Evolutionary conservation across 1,140 invertebrate species (phyloP).

Genomic region (Heterodera schachtii): DNA sequence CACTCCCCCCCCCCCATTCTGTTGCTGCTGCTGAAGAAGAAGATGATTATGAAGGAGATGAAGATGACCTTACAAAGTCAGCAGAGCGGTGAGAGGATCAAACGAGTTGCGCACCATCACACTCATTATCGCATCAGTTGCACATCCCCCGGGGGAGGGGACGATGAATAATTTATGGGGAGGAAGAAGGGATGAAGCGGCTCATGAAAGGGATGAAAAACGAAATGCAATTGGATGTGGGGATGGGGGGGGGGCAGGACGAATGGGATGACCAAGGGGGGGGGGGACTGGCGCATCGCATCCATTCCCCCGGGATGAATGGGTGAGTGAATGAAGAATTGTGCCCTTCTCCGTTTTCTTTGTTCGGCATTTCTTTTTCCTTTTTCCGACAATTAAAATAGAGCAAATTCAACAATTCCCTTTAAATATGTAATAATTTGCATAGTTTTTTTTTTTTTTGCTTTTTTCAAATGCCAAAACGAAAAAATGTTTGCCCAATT

Average conservation of each 20-base stretch:
- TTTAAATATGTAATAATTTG: too few species aligned
- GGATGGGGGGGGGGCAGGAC: neutral
- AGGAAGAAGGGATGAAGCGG: neutral
- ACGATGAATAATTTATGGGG: neutral
- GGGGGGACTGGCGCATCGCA: neutral
- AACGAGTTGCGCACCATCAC: neutral
- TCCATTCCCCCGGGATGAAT: neutral
- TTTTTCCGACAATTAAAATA: neutral
- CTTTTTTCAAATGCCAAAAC: neutral
- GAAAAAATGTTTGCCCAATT: neutral
- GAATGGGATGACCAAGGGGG: neutral
- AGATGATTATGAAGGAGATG: neutral
- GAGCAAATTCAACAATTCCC: neutral
- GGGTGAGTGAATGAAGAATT: neutral
- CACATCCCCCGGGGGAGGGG: neutral
- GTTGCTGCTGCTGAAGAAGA: too few species aligned
- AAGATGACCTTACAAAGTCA: conserved; percentile 2
- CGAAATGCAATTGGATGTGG: neutral
- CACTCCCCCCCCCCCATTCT: neutral
- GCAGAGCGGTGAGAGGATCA: neutral
- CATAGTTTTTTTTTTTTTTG: neutral
- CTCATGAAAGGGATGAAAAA: conserved; percentile 1
- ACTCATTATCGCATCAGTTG: neutral
- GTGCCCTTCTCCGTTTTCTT: neutral
- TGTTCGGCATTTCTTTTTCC: neutral